Evolutionary conservation across 1,140 invertebrate species (phyloP).

Genomic region (Zophobas atratus): DNA sequence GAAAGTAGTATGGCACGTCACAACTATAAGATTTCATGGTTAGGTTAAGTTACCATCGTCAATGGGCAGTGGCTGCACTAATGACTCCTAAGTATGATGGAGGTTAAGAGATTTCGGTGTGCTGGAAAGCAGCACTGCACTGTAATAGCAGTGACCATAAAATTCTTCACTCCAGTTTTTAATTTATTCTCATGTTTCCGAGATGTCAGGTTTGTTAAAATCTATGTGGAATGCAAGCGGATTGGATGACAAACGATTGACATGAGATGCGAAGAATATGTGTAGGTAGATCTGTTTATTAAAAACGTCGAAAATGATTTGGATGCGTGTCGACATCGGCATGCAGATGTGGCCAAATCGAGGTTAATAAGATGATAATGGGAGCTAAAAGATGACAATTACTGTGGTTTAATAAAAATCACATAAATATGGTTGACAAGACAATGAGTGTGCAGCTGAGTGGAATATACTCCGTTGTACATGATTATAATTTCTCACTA

Average conservation of each 20-base stretch:
- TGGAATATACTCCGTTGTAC: not conserved
- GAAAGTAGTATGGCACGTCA: not conserved
- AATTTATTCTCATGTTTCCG: conserved; percentile 1
- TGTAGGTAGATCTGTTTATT: not conserved
- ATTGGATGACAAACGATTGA: not conserved
- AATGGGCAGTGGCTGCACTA: not conserved
- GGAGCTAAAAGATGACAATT: not conserved
- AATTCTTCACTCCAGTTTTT: not conserved
- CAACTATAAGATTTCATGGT: conserved; percentile 8
- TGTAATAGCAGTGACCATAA: too few relatives aligned
- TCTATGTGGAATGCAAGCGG: not conserved
- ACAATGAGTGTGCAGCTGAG: not conserved
- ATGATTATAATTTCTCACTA: too few relatives aligned
- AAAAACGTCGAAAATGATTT: conserved; percentile 15
- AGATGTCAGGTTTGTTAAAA: not conserved
- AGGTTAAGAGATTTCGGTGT: not conserved
- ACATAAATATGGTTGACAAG: not conserved
- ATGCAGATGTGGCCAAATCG: not conserved
- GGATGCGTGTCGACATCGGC: conserved; percentile 1
- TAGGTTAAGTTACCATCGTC: not conserved
- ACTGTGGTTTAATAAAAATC: not conserved
- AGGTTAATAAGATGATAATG: conserved; percentile 18
- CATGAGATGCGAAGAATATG: conserved; percentile 1
- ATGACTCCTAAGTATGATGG: not conserved
- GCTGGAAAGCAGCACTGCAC: too few relatives aligned